Base-by-base conservation (phyloP, 2,113 vertebrate species). In the Mastomys natalensis region DNA sequence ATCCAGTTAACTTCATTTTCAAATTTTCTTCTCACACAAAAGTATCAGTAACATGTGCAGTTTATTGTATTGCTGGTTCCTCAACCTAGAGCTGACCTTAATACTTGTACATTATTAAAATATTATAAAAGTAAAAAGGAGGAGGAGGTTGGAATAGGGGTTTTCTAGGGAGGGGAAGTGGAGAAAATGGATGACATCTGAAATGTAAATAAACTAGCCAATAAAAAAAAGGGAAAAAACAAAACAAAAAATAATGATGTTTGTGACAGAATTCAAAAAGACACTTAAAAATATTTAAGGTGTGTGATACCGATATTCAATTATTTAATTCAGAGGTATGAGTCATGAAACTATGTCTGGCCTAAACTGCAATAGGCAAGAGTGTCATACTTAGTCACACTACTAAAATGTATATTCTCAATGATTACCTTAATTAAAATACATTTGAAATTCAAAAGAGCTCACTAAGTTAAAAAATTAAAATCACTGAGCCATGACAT, bases 391-490 rank as follows among this genome's bases (percentile, higher is more conserved):
- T 96, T 96, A 96, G 94, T 96, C 60, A 37, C 45, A 3, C 21
- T 89, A 93, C 84, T 68, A 53, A 95, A 85, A 91, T 62, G 26
- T 10, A 77, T 73, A 72, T 93, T 34, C 31, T 93, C 89, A 95
- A 97, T 95, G 60, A 96, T 62, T 77, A 95, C 1, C 37, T 40
- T 97, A 77, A 96, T 97, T 86, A 97, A 97, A 97, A 95, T 40
- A 86, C 12, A 31, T 96, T 97, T 97, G 43, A 74, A 94, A 96
- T 98, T 97, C 68, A 84, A 48, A 90, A 90, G 51, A 81, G 3
- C 29, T 91, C 96, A 85, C 90, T 90, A 96, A 90, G 21, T 72
- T 90, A 95, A 94, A 31, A 96, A 97, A 96, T 96, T 97, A 96
- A 98, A 98, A 87, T 91, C 74, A 92, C 68, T 97, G 19, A 94